phyloP scores from a whole-genome alignment of 1,140 invertebrate genomes.

The Drosophila ficusphila region DNA sequence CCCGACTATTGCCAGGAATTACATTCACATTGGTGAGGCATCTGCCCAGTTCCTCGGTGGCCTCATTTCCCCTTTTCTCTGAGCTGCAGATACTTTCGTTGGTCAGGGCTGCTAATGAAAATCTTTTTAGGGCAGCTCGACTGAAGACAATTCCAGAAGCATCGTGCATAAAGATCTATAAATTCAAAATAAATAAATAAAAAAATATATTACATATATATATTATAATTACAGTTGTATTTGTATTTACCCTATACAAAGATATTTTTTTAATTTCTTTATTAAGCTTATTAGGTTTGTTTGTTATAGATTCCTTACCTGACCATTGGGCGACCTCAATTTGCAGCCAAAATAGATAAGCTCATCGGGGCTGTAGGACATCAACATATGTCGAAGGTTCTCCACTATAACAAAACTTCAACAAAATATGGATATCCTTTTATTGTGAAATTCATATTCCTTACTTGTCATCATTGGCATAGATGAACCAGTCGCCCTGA shows the following conservation, averaged over 20 bases:
- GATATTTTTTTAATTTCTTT: no score
- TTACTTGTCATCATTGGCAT: constrained; percentile 67
- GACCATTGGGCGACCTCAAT: constrained; percentile 11
- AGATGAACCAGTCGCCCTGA: constrained; percentile 69
- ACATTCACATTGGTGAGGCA: constrained; percentile 62
- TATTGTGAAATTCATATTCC: background rate
- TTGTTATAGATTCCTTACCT: no score
- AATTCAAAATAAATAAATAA: background rate
- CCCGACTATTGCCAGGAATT: constrained; percentile 57
- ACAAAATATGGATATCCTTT: background rate
- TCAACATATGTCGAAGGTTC: constrained; percentile 58
- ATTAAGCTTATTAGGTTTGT: no score
- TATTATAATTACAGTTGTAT: no score
- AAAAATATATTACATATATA: background rate
- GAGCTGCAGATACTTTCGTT: constrained; percentile 47
- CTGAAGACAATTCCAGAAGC: constrained; percentile 49
- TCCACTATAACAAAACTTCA: constrained; percentile 67
- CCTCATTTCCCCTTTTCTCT: background rate
- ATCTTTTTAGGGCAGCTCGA: constrained; percentile 35
- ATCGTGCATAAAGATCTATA: constrained; percentile 44
- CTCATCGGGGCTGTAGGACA: constrained; percentile 31
- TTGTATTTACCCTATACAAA: no score
- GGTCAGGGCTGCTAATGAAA: constrained; percentile 41
- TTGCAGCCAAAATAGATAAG: constrained; percentile 72
- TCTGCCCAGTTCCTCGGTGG: constrained; percentile 42